Base-by-base conservation (phyloP, 2,888 invertebrate genomes). In the Physocephala rufipes region DNA sequence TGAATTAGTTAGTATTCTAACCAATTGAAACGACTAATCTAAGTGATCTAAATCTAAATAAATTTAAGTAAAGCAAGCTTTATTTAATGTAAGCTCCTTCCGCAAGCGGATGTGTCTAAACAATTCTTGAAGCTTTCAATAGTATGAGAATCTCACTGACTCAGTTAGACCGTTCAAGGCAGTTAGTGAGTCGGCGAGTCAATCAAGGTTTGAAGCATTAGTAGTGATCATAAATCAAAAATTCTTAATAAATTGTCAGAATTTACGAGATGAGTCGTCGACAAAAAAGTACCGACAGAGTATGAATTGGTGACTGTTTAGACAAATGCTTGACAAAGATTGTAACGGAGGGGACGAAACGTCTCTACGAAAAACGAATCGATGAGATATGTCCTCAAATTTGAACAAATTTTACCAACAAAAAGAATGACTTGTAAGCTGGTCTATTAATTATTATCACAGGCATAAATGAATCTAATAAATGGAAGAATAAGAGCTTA, bases 101-200 rank as follows among this genome's bases (percentile, higher is more conserved):
- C 16, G 28, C 26, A 58, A 13, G 58, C 58, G 13, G 58, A 28
- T 12, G 58, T 58, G 28, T 26, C 13, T 65, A 65, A 30, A 19
- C 51, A 65, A 65, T 65, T 65, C 51, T 53, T 47, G 65, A 49
- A 65, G 30, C 24, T 65, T 49, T 65, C 49, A 65, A 65, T 65
- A 65, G 30, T 30, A 19, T 65, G 13, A 43, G 43, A n/a, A 65
- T 26, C 5, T 15, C 1, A 58, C 28, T 19, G 24, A n/a, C 19
- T 1, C 9, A 51, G n/a, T 16, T 15, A 1, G 51, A 7, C 16
- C 51, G 19, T 51, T 51, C 16, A 13, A 51, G 51, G 16, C 5
- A 19, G 19, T 19, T 51, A 51, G 1, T 19, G 2, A 1, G 19
- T 19, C 16, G 15, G 12, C 47, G 47, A 47, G 15, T 47, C 12